Percentiles rank a stretch among this genome's conserved stretches.
Conservation (phyloP, 2,888 invertebrate species). For the Sinhomidia bicolor region DNA sequence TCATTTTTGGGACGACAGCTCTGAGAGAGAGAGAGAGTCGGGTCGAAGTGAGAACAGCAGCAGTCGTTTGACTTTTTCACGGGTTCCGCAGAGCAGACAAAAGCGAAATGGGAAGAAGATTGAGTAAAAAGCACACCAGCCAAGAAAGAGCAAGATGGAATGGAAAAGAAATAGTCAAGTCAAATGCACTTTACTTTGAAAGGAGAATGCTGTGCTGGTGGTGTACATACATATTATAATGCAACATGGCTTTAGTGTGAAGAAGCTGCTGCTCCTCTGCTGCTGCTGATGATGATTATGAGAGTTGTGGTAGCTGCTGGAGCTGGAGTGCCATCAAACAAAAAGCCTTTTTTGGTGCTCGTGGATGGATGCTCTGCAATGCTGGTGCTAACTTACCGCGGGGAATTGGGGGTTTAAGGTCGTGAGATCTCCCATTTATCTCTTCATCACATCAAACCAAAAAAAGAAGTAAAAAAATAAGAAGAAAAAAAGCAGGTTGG, state of each 20-base stretch:
- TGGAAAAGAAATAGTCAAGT: conserved; percentile 41
- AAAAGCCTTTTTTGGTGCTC: conserved; percentile 46
- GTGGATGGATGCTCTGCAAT: conserved; percentile 32
- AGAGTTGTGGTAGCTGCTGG: conserved; percentile 47
- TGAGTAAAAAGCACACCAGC: conserved; percentile 48
- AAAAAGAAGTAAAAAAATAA: conserved; percentile 42
- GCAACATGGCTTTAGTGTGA: conserved; percentile 9
- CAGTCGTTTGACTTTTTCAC: conserved; percentile 61
- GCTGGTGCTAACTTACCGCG: conserved; percentile 70
- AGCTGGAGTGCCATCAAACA: conserved; percentile 60
- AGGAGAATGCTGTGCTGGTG: neutral
- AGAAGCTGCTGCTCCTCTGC: no score
- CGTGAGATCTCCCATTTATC: conserved; percentile 74
- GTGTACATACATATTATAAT: neutral
- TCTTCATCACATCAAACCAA: conserved; percentile 70
- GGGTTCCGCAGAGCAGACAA: conserved; percentile 3
- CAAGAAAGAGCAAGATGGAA: conserved; percentile 52
- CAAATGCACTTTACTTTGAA: conserved; percentile 53
- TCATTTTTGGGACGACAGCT: conserved; percentile 67
- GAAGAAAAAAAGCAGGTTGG: conserved; percentile 14
- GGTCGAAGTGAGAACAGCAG: conserved; percentile 35
- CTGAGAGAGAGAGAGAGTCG: conserved; percentile 28
- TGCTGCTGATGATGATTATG: conserved; percentile 49
- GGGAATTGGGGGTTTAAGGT: conserved; percentile 74
- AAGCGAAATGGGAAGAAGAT: conserved; percentile 14